Evolutionary conservation across 2,113 vertebrate genomes (phyloP).

Genomic region (Hystrix cristata): DNA sequence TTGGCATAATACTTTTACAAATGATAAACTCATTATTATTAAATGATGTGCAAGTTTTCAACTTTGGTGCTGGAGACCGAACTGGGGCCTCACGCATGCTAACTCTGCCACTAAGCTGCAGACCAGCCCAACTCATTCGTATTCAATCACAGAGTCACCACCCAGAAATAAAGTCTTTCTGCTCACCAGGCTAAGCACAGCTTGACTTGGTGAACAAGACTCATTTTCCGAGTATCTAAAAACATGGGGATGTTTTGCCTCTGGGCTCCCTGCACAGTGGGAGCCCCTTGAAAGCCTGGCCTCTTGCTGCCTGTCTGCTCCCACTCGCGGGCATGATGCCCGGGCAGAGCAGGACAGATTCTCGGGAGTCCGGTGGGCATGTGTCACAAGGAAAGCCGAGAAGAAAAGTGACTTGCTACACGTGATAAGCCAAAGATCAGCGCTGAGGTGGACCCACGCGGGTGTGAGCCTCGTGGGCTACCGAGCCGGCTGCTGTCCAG

Average conservation of each 20-base stretch:
- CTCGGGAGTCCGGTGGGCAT: background rate
- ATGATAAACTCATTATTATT: background rate
- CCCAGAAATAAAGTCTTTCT: background rate
- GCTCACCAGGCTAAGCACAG: background rate
- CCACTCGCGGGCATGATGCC: background rate
- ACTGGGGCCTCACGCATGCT: background rate
- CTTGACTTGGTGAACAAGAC: background rate
- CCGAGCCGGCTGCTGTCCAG: background rate
- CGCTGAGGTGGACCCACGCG: background rate
- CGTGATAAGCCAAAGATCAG: background rate
- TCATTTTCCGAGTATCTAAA: background rate
- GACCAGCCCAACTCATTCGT: background rate
- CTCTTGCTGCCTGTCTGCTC: background rate
- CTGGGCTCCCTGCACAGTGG: no score
- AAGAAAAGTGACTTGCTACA: background rate
- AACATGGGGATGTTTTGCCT: background rate
- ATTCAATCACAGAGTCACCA: background rate
- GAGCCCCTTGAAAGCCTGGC: background rate
- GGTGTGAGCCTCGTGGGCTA: background rate
- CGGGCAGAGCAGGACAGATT: background rate
- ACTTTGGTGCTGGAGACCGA: background rate
- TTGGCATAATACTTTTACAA: background rate
- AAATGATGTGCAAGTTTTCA: background rate
- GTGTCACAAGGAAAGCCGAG: background rate
- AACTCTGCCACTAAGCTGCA: background rate